Conservation (phyloP, 2,113 vertebrate species). For the Felis chaus region DNA sequence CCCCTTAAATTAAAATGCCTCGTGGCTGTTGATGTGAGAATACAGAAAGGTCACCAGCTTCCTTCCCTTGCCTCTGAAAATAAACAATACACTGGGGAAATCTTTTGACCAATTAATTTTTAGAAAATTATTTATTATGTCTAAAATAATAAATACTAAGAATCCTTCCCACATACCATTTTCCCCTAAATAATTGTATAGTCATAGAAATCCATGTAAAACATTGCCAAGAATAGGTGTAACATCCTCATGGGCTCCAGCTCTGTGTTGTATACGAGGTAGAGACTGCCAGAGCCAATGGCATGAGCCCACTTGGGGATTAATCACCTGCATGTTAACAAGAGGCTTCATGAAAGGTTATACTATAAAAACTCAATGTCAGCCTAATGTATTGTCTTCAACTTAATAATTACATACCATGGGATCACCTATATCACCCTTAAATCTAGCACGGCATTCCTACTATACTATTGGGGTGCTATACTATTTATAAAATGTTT, state of each 20-base stretch:
- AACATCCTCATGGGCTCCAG: background rate
- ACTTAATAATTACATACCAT: background rate
- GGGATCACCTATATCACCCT: background rate
- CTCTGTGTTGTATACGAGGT: background rate
- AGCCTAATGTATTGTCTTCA: background rate
- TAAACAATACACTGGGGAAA: slow-evolving; percentile 1
- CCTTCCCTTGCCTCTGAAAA: background rate
- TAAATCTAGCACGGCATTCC: background rate
- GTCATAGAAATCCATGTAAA: background rate
- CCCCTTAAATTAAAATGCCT: slow-evolving; percentile 56
- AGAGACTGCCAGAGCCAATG: background rate
- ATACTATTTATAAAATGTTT: background rate
- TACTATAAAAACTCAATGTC: background rate
- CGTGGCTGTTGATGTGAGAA: background rate
- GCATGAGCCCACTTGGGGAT: background rate
- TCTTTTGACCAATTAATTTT: background rate
- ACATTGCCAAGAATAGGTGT: background rate
- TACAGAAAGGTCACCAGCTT: background rate
- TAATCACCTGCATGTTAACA: background rate
- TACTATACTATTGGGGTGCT: background rate
- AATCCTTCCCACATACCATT: background rate
- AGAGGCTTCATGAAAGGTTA: background rate
- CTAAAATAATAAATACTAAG: background rate
- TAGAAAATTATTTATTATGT: background rate
- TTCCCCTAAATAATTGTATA: background rate